These are phyloP conservation scores for Pelvicachromis taeniatus DNA, from an alignment of 2,113 vertebrate genomes.

Conservation along the genomic window DNA sequence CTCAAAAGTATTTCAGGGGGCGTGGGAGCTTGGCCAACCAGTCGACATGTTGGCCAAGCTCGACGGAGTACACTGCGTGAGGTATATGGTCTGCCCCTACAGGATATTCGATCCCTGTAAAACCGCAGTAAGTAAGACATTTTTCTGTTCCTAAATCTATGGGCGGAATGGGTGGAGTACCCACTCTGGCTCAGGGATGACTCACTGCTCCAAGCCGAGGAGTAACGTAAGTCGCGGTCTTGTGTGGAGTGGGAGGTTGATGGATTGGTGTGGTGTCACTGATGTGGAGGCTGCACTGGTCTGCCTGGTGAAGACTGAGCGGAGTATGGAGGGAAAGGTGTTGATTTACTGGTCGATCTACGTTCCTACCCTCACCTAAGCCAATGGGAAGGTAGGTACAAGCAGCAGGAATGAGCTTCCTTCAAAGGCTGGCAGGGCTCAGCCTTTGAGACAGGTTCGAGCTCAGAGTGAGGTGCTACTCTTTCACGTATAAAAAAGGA, in stretches of 20 bases:
- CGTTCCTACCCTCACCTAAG: neutral
- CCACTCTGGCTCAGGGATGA: rapidly evolving
- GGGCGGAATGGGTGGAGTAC: neutral
- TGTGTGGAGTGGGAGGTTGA: neutral
- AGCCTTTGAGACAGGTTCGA: rapidly evolving
- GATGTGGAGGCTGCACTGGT: neutral
- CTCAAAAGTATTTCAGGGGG: neutral
- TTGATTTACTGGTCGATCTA: neutral
- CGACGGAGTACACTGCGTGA: neutral
- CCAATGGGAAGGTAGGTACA: rapidly evolving
- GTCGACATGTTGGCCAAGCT: too few relatives aligned
- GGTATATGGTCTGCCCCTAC: neutral
- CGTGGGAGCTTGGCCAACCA: neutral
- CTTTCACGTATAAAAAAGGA: neutral
- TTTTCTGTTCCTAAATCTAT: neutral
- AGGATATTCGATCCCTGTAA: neutral
- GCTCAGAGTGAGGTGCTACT: neutral
- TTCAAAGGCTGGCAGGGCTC: neutral
- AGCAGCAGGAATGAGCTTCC: neutral
- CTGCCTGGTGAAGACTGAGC: neutral
- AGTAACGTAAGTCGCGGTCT: neutral
- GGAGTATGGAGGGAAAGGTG: neutral
- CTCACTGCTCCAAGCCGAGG: neutral
- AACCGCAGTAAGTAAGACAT: neutral
- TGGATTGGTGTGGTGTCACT: neutral